Evolutionary conservation across 2,888 invertebrate species (phyloP), one percentile per base, ranked within the genome.

Genomic region (Drosophila stalkeri): DNA sequence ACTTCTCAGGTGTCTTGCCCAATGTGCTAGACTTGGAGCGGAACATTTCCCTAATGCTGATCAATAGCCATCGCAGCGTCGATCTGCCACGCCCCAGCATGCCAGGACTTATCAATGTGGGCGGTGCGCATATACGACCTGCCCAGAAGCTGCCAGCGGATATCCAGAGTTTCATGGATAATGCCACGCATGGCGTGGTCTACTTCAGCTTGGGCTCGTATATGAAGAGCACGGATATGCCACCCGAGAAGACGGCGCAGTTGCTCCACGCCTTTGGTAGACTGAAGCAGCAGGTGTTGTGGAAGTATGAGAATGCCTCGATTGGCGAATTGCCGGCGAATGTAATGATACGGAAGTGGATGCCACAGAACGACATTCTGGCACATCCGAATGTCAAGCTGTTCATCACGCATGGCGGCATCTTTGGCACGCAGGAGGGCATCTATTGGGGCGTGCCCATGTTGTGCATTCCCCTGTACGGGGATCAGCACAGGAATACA

Each of bases 281-380:
- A 68, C 80, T 94, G 0, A 93, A 94, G 65, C 93, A 94, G 73
- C 92, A 92, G 54, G 93, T 94, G n/a, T 72, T 94, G 3, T 94
- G 94, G 94, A 94, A 94, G 80, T 94, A 93, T 89, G 94, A 94
- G 76, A 93, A 92, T 33, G 91, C 90, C 6, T 89, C 90, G 0
- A 77, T 93, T 16, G 90, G 92, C 2, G 86, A 93, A 46, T 69
- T 93, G 56, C 93, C 94, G 0, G 3, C 87, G 2, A 94, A 94
- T 85, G 92, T 95, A 0, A 92, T 93, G 84, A 89, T 94, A 3
- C 80, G 90, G 41, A 93, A 93, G 78, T 95, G 94, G 94, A 90
- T 94, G 77, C 94, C 94, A 1, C 94, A 94, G 86, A 93, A 93
- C 65, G 94, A 94, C 72, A 92, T 94, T 54, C 69, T 93, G 75